Base-by-base conservation (phyloP, 2,888 invertebrate species). In the Catocala sponsa region DNA sequence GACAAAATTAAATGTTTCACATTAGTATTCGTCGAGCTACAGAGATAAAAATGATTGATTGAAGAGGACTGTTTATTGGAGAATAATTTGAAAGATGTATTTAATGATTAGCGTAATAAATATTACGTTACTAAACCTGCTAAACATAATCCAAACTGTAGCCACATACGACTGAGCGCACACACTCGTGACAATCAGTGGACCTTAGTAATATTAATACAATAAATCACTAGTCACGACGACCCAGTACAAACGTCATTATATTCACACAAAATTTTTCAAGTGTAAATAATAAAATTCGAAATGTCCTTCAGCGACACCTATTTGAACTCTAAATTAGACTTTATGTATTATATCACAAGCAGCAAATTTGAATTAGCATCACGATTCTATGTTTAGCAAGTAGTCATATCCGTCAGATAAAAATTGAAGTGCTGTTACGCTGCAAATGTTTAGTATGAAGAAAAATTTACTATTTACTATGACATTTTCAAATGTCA, bases 151-250 rank as follows among this genome's bases (percentile, higher is more conserved):
- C 32, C 58, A 70, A 76, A 76, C 56, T 62, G 11, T 13, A 38
- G 12, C 51, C 56, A 12, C 52, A 49, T 50, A 70, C 60, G 58
- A 46, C 53, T 58, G 54, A 68, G 12, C 13, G 48, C 61, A 60
- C 44, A 58, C 58, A 67, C 56, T 68, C 71, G 65, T 76, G 63
- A 73, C 62, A 13, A 9, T 25, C 44, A 11, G 42, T 35, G 9
- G 43, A 41, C 32, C 52, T 58, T 59, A 38, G 10, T 43, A 51
- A 42, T 59, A 58, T 48, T 69, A 49, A 6, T 46, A 53, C 63
- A 56, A 68, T 72, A 79, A 78, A 66, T 66, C 48, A 68, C 59
- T 48, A 48, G 72, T 80, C 85, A 84, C 79, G 84, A 69, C 69
- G 84, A 69, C 69, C 61, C 56, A 59, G 59, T 58, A 59, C 57